Conservation (phyloP, 2,888 invertebrate genomes). For the Drosophila austrosaltans region DNA sequence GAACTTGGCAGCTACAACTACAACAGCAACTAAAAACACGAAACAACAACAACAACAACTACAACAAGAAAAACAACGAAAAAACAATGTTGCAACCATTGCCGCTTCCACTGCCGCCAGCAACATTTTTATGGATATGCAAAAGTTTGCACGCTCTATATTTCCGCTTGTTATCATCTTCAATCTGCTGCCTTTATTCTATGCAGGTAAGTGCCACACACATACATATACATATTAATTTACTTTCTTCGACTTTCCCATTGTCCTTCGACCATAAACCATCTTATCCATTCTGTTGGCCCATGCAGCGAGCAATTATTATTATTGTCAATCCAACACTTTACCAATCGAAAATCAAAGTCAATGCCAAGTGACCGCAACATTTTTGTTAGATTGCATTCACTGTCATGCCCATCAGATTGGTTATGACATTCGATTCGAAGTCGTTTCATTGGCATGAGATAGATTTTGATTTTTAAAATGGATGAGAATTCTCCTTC, state of each 20-base stretch:
- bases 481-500: not conserved
- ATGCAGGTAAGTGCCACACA: constrained; percentile 81
- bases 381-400: not conserved
- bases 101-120: constrained; percentile 55
- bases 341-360: constrained; percentile 7
- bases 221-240: not conserved
- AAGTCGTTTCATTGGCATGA: not conserved
- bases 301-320: constrained; percentile 16
- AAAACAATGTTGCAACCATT: constrained; percentile 47
- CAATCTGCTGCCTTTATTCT: constrained; percentile 83
- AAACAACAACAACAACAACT: constrained; percentile 62
- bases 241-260: not conserved
- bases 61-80: constrained; percentile 58
- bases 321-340: constrained; percentile 27
- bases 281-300: not conserved
- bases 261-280: not conserved
- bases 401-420: not conserved
- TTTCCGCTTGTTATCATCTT: constrained; percentile 83
- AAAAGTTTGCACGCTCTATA: constrained; percentile 81
- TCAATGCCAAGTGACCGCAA: constrained; percentile 13
- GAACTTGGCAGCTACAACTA: constrained; percentile 50
- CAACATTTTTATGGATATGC: constrained; percentile 76
- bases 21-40: constrained; percentile 31
- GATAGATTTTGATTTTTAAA: not conserved
- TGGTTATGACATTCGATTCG: not conserved